Conservation (phyloP, 64 coral and sea anemone species). For the Montipora capricornis region DNA sequence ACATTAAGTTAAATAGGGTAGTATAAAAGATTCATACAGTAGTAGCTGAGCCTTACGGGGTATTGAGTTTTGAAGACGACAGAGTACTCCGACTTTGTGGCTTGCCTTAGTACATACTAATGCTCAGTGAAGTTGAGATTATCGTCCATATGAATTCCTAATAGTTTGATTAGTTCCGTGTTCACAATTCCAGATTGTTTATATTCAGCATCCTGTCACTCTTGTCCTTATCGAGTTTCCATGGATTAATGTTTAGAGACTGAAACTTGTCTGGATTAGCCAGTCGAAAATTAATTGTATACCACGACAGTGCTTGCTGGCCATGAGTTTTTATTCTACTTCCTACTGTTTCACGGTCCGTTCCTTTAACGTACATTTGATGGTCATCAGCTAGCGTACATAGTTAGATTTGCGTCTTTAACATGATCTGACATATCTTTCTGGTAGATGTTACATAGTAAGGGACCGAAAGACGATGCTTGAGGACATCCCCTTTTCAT, state of each 20-base stretch:
- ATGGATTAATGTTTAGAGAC: no score
- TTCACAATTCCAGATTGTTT: neutral
- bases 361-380: neutral
- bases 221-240: no score
- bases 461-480: slow-evolving; percentile 1
- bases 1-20: no score
- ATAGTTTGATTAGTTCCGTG: no score
- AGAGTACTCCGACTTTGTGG: no score
- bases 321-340: neutral
- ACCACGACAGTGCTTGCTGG: no score
- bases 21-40: no score
- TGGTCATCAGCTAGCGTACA: slow-evolving; percentile 30
- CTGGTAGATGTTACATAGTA: slow-evolving; percentile 25
- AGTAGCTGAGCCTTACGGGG: no score
- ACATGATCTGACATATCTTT: slow-evolving; percentile 6
- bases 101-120: no score
- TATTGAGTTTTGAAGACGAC: no score
- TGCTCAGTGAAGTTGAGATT: no score
- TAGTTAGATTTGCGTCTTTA: slow-evolving; percentile 1
- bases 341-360: neutral
- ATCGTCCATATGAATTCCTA: no score
- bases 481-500: slow-evolving; percentile 30
- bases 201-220: neutral
- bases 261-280: slow-evolving; percentile 48
- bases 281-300: neutral